Base-by-base conservation (phyloP, 2,797 vertebrate genomes). In the Mastacembelus armatus region DNA sequence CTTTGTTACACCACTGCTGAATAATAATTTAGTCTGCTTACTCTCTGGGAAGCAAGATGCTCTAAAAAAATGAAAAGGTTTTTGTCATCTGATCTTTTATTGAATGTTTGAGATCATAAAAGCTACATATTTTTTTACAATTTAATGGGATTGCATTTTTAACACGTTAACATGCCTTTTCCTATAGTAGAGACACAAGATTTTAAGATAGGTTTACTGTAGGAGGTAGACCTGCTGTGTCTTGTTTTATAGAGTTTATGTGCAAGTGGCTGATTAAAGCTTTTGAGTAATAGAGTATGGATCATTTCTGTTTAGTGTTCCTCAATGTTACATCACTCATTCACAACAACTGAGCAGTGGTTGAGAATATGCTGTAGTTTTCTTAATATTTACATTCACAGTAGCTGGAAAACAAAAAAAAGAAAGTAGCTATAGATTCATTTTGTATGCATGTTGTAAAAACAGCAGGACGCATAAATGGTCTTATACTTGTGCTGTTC, bases 371-470 rank as follows among this genome's bases (percentile, higher is more conserved):
- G 43, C 4, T 42, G 19, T 29, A 6, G 4, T 18, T 24, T 52
- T 26, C 30, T 44, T 7, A 49, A 26, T 44, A 54, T 54, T 62
- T 18, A 22, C 24, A 42, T 30, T 33, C 32, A 24, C 22, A 2
- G 2, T 4, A 22, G 24, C 11, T 27, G 19, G 29, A 33, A 32
- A 48, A 52, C 30, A 30, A 29, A 21, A 44, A 38, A 9, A 29
- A 5, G 6, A 4, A 55, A 22, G 10, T 2, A 2, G 19, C 45
- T 24, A n/a, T 62, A 56, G 2, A 39, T 64, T 64, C 50, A 52
- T 65, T 71, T 50, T 73, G 27, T n/a, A 50, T 8, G 3, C 45
- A 26, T 68, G 52, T 33, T 69, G 12, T 50, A 36, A 61, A 57
- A 43, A 63, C 24, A 40, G 59, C 21, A 26, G 49, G 49, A 52